Conservation (phyloP, 92 coral and sea anemone genomes). For the Epizoanthus stellaris region DNA sequence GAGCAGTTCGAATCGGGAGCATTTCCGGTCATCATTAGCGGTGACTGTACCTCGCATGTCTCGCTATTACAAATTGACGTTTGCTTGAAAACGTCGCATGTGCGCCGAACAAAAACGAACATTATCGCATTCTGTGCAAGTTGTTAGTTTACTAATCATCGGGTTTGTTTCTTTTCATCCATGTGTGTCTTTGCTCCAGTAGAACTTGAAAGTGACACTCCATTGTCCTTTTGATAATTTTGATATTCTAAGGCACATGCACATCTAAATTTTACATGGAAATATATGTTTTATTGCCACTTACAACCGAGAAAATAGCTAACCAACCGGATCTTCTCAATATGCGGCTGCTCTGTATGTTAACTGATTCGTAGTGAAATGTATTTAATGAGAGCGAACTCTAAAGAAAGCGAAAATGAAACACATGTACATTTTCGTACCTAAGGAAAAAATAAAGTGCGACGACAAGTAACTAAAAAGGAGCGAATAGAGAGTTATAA, state of each 20-base stretch:
- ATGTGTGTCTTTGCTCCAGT: not conserved
- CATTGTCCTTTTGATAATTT: conserved; percentile 22
- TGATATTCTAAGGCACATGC: not conserved
- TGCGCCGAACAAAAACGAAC: not conserved
- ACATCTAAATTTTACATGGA: not conserved
- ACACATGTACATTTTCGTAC: too few species aligned
- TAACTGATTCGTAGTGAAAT: too few species aligned
- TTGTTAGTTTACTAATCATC: not conserved
- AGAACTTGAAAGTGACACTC: conserved; percentile 7
- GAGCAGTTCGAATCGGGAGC: not conserved
- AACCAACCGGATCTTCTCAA: not conserved
- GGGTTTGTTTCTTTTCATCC: conserved; percentile 15
- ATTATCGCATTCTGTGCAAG: not conserved
- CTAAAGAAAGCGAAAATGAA: too few species aligned
- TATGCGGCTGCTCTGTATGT: too few species aligned
- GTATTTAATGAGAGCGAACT: not conserved
- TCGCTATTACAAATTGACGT: not conserved
- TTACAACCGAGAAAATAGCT: not conserved
- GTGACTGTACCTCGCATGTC: not conserved
- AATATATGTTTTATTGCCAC: not conserved
- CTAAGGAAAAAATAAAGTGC: too few species aligned
- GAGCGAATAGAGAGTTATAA: too few species aligned
- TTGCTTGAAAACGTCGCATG: not conserved
- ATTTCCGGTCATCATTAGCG: not conserved
- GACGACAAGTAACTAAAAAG: too few species aligned